Conservation (phyloP, 64 coral and sea anemone genomes). For the Pocillopora verrucosa region DNA sequence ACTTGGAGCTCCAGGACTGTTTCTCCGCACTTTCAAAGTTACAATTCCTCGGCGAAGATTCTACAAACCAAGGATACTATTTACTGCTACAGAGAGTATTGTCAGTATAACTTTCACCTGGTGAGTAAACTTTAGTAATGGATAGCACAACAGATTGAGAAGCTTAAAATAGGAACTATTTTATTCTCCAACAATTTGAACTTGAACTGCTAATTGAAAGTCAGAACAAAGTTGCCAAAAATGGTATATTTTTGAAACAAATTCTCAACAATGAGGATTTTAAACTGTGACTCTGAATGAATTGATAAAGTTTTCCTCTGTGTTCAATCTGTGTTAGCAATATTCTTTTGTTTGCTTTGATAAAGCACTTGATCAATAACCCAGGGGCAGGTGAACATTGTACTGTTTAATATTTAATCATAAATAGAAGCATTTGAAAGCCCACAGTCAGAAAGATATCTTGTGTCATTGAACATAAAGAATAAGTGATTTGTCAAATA, state of each 20-base stretch:
- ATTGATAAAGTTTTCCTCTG: constrained; percentile 8
- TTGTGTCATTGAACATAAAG: not conserved
- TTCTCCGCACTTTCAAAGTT: constrained; percentile 70
- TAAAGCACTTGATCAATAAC: constrained; percentile 9
- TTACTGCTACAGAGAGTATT: not conserved
- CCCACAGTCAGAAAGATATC: not conserved
- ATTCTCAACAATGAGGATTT: constrained; percentile 8
- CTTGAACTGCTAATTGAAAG: not conserved
- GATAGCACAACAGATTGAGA: not conserved
- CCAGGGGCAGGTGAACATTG: not conserved
- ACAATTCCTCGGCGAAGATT: constrained; percentile 87
- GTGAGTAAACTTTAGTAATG: not conserved
- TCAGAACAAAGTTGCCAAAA: not conserved
- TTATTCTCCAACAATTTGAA: not conserved
- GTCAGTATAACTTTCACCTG: not conserved
- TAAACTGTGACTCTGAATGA: not conserved
- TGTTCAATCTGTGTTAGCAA: not conserved
- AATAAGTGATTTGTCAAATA: not conserved
- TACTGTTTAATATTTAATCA: constrained; percentile 20
- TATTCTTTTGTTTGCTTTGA: constrained; percentile 19
- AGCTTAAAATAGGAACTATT: not conserved
- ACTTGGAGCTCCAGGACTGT: constrained; percentile 52
- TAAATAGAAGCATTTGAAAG: not conserved
- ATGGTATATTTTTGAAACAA: not conserved
- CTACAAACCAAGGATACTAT: constrained; percentile 36